Base-by-base conservation (phyloP, 2,113 vertebrate genomes). In the Pampusana beccarii region DNA sequence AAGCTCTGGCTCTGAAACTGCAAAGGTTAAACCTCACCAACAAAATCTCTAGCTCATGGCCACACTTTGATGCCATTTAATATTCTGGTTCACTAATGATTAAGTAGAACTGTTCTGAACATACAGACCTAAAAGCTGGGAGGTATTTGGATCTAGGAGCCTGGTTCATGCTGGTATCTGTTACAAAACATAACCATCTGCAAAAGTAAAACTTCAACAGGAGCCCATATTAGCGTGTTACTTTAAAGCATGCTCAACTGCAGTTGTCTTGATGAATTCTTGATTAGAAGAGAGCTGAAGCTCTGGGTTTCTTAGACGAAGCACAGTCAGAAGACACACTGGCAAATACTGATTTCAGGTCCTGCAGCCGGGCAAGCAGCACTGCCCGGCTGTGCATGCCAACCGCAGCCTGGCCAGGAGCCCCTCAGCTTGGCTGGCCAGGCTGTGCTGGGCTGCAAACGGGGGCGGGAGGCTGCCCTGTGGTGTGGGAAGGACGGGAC, bases 11-110 rank as follows among this genome's bases (percentile, higher is more conserved):
- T 74, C 74, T 67, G 50, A 66, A 89, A 86, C 26, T 73, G 65
- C 71, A 80, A 80, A 90, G 65, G 93, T 86, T 83, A 82, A 90
- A 94, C 72, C 50, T 46, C 75, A 85, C 57, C 0, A 1, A 84
- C 84, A 96, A 92, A 94, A 96, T 65, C 89, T 94, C 88, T 93
- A 87, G 75, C 92, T 97, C 72, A 79, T 94, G 75, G 95, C 90
- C 90, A 95, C 65, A 50, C 90, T 95, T 95, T 85, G 88, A 90
- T 92, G 91, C 83, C 54, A 12, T 77, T 95, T 87, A 92, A 93
- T 91, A 80, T 80, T 79, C 40, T 62, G 46, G 36, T 70, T 74
- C 34, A 31, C 69, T 92, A 80, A 74, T 21, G 42, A 75, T 90
- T 78, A 70, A 80, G 58, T 33, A 84, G 66, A 80, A 75, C 26